These are phyloP conservation scores for Hirtodrosophila alboralis DNA, from an alignment of 2,888 invertebrate species.

Conservation along the genomic window DNA sequence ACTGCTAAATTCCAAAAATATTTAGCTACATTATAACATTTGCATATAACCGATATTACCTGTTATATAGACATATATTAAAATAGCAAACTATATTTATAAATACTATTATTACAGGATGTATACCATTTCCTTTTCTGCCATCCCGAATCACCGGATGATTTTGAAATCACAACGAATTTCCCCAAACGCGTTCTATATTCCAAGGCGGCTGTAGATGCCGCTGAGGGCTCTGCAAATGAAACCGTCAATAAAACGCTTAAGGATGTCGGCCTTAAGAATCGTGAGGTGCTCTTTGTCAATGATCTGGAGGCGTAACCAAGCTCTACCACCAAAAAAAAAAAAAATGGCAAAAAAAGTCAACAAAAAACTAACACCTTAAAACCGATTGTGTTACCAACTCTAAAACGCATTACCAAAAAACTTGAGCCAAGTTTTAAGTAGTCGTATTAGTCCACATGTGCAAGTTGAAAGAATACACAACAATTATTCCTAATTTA, in stretches of 20 bases:
- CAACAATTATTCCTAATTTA: conserved; percentile 65
- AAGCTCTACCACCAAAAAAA: conserved; percentile 37
- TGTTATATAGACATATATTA: too few species aligned
- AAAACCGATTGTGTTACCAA: conserved; percentile 64
- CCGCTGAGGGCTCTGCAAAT: conserved; percentile 46
- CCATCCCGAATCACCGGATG: conserved; percentile 95
- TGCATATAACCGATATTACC: too few species aligned
- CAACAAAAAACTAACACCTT: conserved; percentile 19
- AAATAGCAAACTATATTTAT: neutral
- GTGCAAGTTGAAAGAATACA: conserved; percentile 29
- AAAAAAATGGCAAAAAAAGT: conserved; percentile 7
- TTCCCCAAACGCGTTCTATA: conserved; percentile 94
- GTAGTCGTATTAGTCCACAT: conserved; percentile 58
- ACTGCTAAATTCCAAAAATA: too few species aligned
- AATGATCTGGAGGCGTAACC: conserved; percentile 93
- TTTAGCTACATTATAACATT: too few species aligned
- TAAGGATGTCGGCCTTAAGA: conserved; percentile 91
- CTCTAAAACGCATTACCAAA: conserved; percentile 65
- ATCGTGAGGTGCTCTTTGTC: conserved; percentile 96
- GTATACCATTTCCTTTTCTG: conserved; percentile 98
- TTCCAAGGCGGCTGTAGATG: conserved; percentile 67
- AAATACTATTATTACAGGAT: conserved; percentile 88
- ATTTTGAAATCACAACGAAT: conserved; percentile 97
- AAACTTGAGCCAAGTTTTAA: conserved; percentile 70
- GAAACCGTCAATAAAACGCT: conserved; percentile 69